Evolutionary conservation across 2,888 invertebrate species (phyloP).

Genomic region (Galeruca laticollis): DNA sequence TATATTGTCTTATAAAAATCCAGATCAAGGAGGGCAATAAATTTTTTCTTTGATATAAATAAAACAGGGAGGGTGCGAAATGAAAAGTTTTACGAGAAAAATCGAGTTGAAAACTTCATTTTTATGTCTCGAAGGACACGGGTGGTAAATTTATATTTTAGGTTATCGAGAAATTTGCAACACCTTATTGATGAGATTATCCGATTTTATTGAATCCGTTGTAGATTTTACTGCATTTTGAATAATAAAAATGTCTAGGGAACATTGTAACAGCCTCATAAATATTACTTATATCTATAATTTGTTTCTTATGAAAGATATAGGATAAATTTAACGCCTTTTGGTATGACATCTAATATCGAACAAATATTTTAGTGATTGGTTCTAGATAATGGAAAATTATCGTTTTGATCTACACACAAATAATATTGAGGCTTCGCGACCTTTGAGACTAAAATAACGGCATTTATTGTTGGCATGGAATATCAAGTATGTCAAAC

Average conservation of each 20-base stretch:
- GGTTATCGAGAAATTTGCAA: constrained; percentile 9
- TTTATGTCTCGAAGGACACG: constrained; percentile 16
- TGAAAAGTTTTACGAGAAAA: constrained; percentile 32
- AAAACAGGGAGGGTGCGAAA: constrained; percentile 47
- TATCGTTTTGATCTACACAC: too few species aligned
- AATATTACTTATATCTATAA: neutral
- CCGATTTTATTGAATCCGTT: neutral
- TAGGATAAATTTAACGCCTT: too few species aligned
- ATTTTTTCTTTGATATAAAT: constrained; percentile 47
- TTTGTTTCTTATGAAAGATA: too few species aligned
- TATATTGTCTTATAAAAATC: constrained; percentile 53
- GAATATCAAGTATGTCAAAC: too few species aligned
- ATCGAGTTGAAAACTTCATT: constrained; percentile 10
- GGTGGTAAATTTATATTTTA: constrained; percentile 12
- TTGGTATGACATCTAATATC: too few species aligned
- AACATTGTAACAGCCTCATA: neutral
- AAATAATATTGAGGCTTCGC: too few species aligned
- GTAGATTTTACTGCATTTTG: constrained; percentile 1
- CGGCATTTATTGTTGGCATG: too few species aligned
- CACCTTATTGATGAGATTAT: constrained; percentile 1
- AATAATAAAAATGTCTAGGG: neutral
- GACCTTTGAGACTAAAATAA: too few species aligned
- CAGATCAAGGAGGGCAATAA: constrained; percentile 50
- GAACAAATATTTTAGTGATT: too few species aligned
- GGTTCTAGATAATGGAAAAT: too few species aligned